These are phyloP conservation scores for Leptodactylus fallax DNA, from an alignment of 2,797 vertebrate species.

Conservation along the genomic window DNA sequence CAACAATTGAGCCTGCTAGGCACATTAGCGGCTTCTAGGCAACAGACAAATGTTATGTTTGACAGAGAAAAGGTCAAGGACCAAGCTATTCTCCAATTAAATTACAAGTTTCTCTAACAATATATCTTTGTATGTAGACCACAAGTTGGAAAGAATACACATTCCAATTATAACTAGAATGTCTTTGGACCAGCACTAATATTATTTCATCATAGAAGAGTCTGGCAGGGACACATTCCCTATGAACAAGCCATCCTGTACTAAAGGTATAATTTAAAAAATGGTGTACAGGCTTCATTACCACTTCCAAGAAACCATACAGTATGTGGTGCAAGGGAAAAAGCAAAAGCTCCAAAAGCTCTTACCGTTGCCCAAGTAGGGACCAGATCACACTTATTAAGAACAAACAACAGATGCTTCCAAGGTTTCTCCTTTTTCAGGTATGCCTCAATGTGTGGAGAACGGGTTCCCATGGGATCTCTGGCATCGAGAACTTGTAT, in stretches of 20 bases:
- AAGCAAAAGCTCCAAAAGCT: neutral
- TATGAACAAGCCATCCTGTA: neutral
- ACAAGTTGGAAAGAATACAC: neutral
- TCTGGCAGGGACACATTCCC: neutral
- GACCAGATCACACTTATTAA: conserved; percentile 98
- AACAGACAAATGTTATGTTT: too few relatives aligned
- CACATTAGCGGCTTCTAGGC: too few relatives aligned
- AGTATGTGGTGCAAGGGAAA: neutral
- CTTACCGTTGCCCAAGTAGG: conserved; percentile 97
- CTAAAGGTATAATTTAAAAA: neutral
- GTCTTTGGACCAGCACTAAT: neutral
- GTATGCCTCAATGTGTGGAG: conserved; percentile 91
- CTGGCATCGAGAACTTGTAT: conserved; percentile 97
- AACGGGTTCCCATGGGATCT: conserved; percentile 94
- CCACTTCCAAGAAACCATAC: neutral
- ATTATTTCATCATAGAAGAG: neutral
- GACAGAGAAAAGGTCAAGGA: neutral
- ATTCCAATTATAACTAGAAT: neutral
- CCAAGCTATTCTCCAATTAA: neutral
- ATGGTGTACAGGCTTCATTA: neutral
- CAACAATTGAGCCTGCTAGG: too few relatives aligned
- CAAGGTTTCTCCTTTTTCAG: conserved; percentile 96
- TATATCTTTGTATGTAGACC: neutral
- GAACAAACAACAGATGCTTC: conserved; percentile 97
- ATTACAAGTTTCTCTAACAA: neutral